Evolutionary conservation across 2,113 vertebrate genomes (phyloP), one percentile per base, ranked within the genome.

Genomic region (Brienomyrus brachyistius): DNA sequence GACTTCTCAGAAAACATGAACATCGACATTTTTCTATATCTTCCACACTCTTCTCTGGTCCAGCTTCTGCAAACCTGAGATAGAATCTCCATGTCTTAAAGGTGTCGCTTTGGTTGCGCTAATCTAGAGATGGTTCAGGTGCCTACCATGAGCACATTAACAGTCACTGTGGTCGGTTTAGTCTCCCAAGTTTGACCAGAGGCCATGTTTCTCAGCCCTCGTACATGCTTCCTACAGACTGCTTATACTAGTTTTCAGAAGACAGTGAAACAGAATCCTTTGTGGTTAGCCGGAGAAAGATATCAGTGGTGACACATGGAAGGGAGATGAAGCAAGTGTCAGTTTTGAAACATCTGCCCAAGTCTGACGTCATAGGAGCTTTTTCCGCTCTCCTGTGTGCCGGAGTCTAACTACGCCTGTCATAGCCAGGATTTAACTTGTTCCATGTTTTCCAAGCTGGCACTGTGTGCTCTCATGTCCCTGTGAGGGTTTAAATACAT

Each of bases 281-380:
- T 80, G 1, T 13, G 15, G 74, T 40, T 80, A 43, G 35, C 17
- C 35, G 43, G 35, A 19, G 74, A 43, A 43, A 19, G 74, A 43
- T 80, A 80, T 80, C 74, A 80, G 74, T 19, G 74, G 31, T 40
- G 74, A 43, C 74, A 80, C 15, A 80, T 80, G 13, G 74, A 80
- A 80, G 74, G 74, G 74, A 80, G 74, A 40, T 80, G 74, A 80
- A 43, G 74, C 74, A 80, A 80, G 74, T 40, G 35, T 80, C 74
- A 80, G 13, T 43, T 40, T 10, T 43, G 74, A 43, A 43, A 80
- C 74, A 80, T 80, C 74, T 43, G 74, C 74, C 74, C 74, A 35
- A 1, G 17, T 40, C 35, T 80, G 74, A 80, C 74, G 74, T 80
- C 74, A 80, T 35, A 19, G 35, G 1, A 40, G 35, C 35, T 13